A percentile compares a stretch with the other conserved stretches of the same genome.
Evolutionary conservation across 2,888 invertebrate species (phyloP).

Genomic region (Chloromyia formosa): DNA sequence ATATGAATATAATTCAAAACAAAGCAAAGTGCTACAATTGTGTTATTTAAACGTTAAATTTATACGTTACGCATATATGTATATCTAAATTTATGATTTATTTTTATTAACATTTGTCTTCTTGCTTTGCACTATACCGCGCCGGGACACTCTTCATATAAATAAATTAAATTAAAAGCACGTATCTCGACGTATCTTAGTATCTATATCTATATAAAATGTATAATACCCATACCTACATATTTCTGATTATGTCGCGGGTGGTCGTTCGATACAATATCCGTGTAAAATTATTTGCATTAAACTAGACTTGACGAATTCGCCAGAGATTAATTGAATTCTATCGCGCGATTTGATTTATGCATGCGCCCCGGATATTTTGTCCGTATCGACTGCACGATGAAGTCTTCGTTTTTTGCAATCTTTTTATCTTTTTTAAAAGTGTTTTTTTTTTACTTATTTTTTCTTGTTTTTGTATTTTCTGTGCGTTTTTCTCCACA

Average conservation of each 20-base stretch:
- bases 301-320: conserved; percentile 50
- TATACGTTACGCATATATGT: too few relatives aligned
- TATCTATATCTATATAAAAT: too few relatives aligned
- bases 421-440: conserved; percentile 30
- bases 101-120: too few relatives aligned
- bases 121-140: too few relatives aligned
- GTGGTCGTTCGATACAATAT: conserved; percentile 46
- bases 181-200: too few relatives aligned
- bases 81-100: too few relatives aligned
- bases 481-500: neutral
- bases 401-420: conserved; percentile 41
- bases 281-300: conserved; percentile 50
- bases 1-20: too few relatives aligned
- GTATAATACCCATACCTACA: too few relatives aligned
- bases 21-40: too few relatives aligned
- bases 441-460: conserved; percentile 17
- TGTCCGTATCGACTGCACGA: conserved; percentile 10
- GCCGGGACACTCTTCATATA: too few relatives aligned
- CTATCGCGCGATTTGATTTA: conserved; percentile 51
- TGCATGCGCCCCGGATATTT: conserved; percentile 9
- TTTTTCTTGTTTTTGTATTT: neutral
- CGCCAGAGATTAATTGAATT: conserved; percentile 51
- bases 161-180: too few relatives aligned
- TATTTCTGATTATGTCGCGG: conserved; percentile 33
- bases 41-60: too few relatives aligned